Evolutionary conservation across 2,888 invertebrate genomes (phyloP).

Genomic region (Harpalus rubripes): DNA sequence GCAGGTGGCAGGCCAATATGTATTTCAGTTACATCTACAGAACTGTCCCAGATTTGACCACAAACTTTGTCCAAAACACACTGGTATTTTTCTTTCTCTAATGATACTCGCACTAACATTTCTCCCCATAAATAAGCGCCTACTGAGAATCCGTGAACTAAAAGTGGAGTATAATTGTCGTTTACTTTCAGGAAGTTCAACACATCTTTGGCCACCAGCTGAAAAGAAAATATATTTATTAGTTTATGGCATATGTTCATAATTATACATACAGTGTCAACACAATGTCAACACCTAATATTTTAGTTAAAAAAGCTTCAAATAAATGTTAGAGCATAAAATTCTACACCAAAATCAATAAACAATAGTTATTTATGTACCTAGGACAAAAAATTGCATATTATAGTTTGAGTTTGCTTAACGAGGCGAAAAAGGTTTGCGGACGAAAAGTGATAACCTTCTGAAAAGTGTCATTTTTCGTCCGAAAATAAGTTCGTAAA

Average conservation of each 20-base stretch:
- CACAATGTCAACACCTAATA: too few species aligned
- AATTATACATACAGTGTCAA: too few species aligned
- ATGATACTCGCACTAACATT: constrained; percentile 80
- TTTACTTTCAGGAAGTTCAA: constrained; percentile 85
- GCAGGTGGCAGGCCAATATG: constrained; percentile 82
- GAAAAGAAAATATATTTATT: constrained; percentile 69
- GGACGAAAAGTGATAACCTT: too few species aligned
- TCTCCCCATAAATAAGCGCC: constrained; percentile 92
- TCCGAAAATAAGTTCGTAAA: too few species aligned
- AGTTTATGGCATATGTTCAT: neutral
- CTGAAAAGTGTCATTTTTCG: too few species aligned
- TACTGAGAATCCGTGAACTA: constrained; percentile 91
- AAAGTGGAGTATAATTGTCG: constrained; percentile 81
- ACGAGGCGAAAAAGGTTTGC: too few species aligned
- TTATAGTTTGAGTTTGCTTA: too few species aligned
- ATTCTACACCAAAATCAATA: too few species aligned
- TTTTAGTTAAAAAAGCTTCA: too few species aligned
- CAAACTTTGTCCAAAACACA: constrained; percentile 82
- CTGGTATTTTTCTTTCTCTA: constrained; percentile 78
- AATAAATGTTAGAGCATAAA: too few species aligned
- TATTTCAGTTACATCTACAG: constrained; percentile 84
- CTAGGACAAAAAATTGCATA: too few species aligned
- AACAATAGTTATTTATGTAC: too few species aligned
- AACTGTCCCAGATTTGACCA: constrained; percentile 91
- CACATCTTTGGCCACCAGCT: constrained; percentile 85